Evolutionary conservation across 2,888 invertebrate species (phyloP).

Genomic region (Oegoconia quadripuncta): DNA sequence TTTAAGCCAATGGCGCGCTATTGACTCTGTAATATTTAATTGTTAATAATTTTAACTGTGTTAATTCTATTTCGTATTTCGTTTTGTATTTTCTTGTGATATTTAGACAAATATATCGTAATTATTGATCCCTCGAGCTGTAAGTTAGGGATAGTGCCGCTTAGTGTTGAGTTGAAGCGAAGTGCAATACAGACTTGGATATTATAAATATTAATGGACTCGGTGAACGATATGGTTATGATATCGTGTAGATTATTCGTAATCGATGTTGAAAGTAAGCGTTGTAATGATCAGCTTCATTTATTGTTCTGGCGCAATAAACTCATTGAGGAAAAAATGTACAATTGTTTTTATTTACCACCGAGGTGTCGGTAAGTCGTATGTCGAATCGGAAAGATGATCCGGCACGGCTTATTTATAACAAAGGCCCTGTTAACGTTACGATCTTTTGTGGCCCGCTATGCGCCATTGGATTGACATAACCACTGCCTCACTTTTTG

Average conservation of each 20-base stretch:
- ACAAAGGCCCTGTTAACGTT: conserved; percentile 27
- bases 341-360: conserved; percentile 66
- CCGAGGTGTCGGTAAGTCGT: conserved; percentile 35
- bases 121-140: conserved; percentile 73
- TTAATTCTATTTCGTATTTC: conserved; percentile 77
- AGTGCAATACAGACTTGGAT: conserved; percentile 74
- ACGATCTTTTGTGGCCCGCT: conserved; percentile 34
- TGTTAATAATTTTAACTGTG: conserved; percentile 77
- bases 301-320: conserved; percentile 79
- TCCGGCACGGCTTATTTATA: conserved; percentile 43
- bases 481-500: conserved; percentile 33
- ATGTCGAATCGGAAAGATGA: conserved; percentile 40
- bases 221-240: conserved; percentile 52
- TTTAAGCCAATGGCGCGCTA: conserved; percentile 41
- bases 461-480: conserved; percentile 41
- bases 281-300: conserved; percentile 78
- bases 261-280: conserved; percentile 80
- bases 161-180: conserved; percentile 61
- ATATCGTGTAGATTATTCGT: conserved; percentile 73
- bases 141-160: conserved; percentile 73
- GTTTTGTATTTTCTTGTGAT: conserved; percentile 79
- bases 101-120: conserved; percentile 77
- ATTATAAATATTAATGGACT: conserved; percentile 70
- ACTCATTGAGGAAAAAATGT: conserved; percentile 69
- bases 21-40: conserved; percentile 69